Evolutionary conservation across 2,113 vertebrate genomes (phyloP).

Genomic region (Leptobrachium ailaonicum): DNA sequence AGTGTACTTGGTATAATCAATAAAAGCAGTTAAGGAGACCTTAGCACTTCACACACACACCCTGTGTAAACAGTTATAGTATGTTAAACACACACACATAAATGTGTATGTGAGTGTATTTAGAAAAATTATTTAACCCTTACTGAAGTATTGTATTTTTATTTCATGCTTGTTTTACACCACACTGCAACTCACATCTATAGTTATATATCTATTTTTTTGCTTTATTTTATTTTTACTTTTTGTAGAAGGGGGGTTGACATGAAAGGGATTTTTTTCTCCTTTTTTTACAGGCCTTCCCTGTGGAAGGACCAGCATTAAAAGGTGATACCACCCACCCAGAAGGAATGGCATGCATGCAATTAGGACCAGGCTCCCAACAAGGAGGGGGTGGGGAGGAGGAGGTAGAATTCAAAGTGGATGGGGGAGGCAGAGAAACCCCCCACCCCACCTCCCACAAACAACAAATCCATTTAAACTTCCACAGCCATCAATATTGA

Average conservation of each 20-base stretch:
- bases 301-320: conserved; percentile 68
- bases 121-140: conserved; percentile 4
- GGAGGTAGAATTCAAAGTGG: conserved; percentile 66
- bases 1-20: neutral
- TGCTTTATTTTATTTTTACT: conserved; percentile 50
- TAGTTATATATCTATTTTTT: conserved; percentile 51
- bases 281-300: conserved; percentile 62
- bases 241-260: conserved; percentile 53
- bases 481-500: conserved; percentile 81
- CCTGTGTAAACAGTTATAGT: neutral
- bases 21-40: neutral
- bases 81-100: neutral
- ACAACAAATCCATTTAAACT: conserved; percentile 75
- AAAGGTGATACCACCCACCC: conserved; percentile 83
- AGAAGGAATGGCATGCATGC: conserved; percentile 86
- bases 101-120: neutral
- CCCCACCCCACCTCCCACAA: conserved; percentile 65
- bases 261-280: conserved; percentile 64
- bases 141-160: conserved; percentile 12
- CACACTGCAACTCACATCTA: conserved; percentile 63
- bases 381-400: conserved; percentile 50
- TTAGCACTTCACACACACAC: too few relatives aligned
- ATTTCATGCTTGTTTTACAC: conserved; percentile 57
- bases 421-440: conserved; percentile 56
- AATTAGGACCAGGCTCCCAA: conserved; percentile 78